Conservation (phyloP, 1,140 invertebrate genomes). For the Paraescarpia echinospica region DNA sequence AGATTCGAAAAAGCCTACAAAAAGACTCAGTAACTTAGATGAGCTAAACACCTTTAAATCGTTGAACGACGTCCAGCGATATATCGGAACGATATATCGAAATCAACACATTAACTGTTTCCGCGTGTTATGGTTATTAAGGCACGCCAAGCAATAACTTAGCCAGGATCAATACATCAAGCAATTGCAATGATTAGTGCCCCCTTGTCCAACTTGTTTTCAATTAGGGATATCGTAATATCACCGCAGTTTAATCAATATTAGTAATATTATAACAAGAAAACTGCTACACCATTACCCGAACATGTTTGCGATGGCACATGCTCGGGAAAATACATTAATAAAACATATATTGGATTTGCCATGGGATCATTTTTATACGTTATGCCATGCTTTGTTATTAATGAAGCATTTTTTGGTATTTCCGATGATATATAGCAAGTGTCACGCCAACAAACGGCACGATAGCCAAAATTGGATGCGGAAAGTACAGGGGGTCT, state of each 20-base stretch:
- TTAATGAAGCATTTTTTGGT: neutral
- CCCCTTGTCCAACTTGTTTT: neutral
- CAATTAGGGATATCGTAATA: neutral
- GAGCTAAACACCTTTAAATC: neutral
- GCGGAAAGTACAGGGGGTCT: neutral
- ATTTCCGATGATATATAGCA: neutral
- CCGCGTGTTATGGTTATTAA: neutral
- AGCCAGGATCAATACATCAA: neutral
- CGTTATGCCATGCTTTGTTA: neutral
- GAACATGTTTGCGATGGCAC: neutral
- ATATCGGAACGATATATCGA: neutral
- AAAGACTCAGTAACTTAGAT: neutral
- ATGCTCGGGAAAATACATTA: neutral
- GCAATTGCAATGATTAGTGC: neutral
- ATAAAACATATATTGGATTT: neutral
- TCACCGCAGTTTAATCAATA: neutral
- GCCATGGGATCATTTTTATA: neutral
- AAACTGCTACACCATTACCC: neutral
- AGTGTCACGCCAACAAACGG: neutral
- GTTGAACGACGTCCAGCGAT: neutral
- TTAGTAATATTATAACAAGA: no score
- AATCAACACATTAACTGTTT: constrained; percentile 1
- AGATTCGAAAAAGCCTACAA: neutral
- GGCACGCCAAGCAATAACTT: neutral
- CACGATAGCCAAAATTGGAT: neutral